Percentiles rank a stretch among this genome's conserved stretches.
Conservation (phyloP, 1,140 invertebrate genomes). For the Apis florea region DNA sequence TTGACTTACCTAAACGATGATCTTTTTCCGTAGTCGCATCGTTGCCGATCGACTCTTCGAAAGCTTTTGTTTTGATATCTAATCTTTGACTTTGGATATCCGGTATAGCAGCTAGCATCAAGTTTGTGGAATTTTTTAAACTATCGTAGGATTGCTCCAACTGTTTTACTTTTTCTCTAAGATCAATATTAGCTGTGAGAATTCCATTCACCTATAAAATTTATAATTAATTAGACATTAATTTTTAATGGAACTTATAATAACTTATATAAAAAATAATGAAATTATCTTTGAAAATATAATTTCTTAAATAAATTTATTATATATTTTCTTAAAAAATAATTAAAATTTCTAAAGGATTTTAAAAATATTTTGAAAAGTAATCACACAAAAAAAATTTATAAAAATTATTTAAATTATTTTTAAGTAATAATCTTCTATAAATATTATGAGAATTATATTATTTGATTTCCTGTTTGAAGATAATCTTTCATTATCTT, state of each 20-base stretch:
- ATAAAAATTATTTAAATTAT: not conserved
- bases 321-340: no score
- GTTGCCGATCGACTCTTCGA: not conserved
- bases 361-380: not conserved
- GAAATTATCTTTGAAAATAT: not conserved
- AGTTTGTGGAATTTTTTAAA: constrained; percentile 67
- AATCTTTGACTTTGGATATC: constrained; percentile 55
- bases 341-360: not conserved
- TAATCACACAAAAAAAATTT: not conserved
- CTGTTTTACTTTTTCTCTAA: constrained; percentile 64
- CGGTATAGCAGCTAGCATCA: constrained; percentile 51
- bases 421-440: not conserved
- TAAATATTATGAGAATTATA: not conserved
- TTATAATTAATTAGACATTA: constrained; percentile 1
- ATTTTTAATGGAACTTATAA: not conserved
- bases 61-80: constrained; percentile 1
- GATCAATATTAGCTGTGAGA: constrained; percentile 52
- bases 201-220: constrained; percentile 63
- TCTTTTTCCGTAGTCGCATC: constrained; percentile 38
- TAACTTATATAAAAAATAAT: not conserved
- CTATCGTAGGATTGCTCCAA: constrained; percentile 66
- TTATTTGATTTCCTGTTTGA: not conserved
- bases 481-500: no score
- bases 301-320: no score
- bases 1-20: constrained; percentile 42